Conservation (phyloP, 2,113 vertebrate genomes). For the Brienomyrus brachyistius region DNA sequence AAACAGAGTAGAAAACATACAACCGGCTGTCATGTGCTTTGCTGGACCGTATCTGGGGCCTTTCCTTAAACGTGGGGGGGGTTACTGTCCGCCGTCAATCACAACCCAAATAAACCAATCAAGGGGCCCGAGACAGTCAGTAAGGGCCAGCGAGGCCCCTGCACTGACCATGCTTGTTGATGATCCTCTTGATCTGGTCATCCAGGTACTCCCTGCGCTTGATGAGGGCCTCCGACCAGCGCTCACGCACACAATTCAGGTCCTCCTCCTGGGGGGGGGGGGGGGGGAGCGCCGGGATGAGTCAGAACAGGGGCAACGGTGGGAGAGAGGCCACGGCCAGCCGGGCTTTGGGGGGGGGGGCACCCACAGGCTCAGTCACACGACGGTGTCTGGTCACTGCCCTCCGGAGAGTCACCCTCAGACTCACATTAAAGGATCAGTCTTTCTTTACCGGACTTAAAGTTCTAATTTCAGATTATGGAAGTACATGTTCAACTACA, state of each 20-base stretch:
- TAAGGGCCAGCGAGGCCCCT: background rate
- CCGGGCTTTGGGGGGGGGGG: background rate
- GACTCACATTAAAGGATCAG: background rate
- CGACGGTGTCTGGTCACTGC: background rate
- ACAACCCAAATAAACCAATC: background rate
- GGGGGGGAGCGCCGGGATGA: slow-evolving; percentile 29
- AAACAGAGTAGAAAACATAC: background rate
- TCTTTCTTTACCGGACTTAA: background rate
- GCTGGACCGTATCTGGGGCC: background rate
- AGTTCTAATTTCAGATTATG: background rate
- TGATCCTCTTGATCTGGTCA: slow-evolving; percentile 95
- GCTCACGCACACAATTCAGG: slow-evolving; percentile 84
- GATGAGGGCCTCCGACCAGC: slow-evolving; percentile 91
- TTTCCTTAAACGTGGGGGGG: background rate
- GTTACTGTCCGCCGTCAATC: background rate
- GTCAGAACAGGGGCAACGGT: background rate
- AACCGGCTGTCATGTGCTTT: background rate
- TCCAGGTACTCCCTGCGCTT: slow-evolving; percentile 93
- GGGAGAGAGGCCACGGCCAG: background rate
- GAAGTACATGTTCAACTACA: background rate
- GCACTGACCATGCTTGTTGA: slow-evolving; percentile 79
- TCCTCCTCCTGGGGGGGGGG: slow-evolving; percentile 79
- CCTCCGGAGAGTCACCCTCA: background rate
- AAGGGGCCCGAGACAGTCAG: background rate
- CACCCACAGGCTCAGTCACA: background rate